A percentile compares a stretch with the other conserved stretches of the same genome.
Conservation (phyloP, 2,888 invertebrate genomes). For the Diplolepis rosae region DNA sequence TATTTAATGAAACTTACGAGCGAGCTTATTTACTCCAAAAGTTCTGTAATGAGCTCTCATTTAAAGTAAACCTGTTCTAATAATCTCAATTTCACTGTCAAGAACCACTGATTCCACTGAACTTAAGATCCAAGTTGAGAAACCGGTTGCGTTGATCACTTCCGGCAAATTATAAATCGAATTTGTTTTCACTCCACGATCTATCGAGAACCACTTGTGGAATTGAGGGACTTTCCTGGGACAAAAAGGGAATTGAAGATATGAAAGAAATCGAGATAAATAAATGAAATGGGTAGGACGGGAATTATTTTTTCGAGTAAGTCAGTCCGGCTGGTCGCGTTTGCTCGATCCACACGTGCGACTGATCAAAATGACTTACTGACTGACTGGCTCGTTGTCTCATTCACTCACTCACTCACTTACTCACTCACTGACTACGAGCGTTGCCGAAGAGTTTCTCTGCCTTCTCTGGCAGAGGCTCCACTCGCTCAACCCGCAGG, state of each 20-base stretch:
- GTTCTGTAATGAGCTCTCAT: constrained; percentile 12
- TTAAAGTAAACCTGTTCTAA: constrained; percentile 1
- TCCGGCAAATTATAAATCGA: background rate
- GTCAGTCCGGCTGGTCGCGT: background rate
- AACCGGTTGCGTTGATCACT: constrained; percentile 1
- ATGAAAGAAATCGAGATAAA: background rate
- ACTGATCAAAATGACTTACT: constrained; percentile 51
- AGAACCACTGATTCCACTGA: background rate
- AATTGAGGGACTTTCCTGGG: background rate
- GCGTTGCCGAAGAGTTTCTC: constrained; percentile 61
- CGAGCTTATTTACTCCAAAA: constrained; percentile 1
- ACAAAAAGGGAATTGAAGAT: background rate
- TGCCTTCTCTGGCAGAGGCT: constrained; percentile 60
- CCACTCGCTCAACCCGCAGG: constrained; percentile 57
- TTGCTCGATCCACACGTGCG: constrained; percentile 46
- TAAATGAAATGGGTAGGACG: background rate
- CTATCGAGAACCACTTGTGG: constrained; percentile 28
- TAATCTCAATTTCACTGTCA: constrained; percentile 2
- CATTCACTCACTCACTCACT: constrained; percentile 58
- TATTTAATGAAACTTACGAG: constrained; percentile 1
- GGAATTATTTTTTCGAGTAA: background rate
- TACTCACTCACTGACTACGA: constrained; percentile 58
- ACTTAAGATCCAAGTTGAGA: background rate
- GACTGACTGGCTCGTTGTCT: constrained; percentile 59
- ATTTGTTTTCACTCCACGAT: background rate